These are phyloP conservation scores for Steinernema feltiae DNA, from an alignment of 1,140 invertebrate species.

Conservation along the genomic window DNA sequence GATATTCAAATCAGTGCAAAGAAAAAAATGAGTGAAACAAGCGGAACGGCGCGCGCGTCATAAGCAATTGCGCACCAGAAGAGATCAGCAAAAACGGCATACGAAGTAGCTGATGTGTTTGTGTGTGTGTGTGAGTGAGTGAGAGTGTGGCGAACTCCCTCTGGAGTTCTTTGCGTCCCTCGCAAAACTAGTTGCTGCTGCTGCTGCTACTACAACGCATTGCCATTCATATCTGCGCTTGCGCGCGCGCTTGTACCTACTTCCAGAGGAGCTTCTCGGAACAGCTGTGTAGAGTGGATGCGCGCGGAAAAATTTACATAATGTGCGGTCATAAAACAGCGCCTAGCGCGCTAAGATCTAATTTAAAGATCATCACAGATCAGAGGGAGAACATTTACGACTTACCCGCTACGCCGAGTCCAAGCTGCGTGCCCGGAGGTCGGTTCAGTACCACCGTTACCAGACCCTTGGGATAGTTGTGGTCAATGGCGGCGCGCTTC, in stretches of 20 bases:
- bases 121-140: no score
- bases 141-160: no score
- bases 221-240: neutral
- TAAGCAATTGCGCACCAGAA: neutral
- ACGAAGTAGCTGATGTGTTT: neutral
- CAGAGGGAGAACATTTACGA: neutral
- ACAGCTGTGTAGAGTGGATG: neutral
- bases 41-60: neutral
- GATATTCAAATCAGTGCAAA: no score
- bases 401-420: slow-evolving; percentile 1
- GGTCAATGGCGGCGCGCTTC: neutral
- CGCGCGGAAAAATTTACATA: neutral
- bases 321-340: neutral
- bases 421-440: neutral
- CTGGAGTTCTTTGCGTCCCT: no score
- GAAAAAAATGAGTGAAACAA: neutral
- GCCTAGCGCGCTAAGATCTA: neutral
- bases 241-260: neutral
- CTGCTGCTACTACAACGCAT: no score
- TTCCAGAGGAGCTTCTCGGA: neutral
- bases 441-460: neutral
- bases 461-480: neutral
- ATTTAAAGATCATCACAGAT: neutral
- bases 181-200: neutral
- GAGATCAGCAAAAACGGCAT: neutral